Evolutionary conservation across 2,113 vertebrate genomes (phyloP).

Genomic region (Ornithorhynchus anatinus): DNA sequence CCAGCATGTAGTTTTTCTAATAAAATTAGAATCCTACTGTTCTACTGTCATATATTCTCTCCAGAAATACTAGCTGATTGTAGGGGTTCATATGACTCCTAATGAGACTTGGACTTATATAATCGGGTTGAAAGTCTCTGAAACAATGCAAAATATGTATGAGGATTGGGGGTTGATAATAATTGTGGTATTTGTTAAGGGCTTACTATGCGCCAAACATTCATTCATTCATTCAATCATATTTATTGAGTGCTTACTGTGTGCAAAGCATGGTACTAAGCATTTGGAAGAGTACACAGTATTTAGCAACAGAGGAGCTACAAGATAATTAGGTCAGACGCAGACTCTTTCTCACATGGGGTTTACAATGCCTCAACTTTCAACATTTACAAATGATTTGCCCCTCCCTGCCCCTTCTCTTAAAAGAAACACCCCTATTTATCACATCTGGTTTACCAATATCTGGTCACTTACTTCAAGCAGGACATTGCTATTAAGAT

Average conservation of each 20-base stretch:
- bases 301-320: no score
- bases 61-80: constrained; percentile 47
- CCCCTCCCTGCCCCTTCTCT: background rate
- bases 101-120: constrained; percentile 22
- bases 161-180: constrained; percentile 21
- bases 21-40: constrained; percentile 43
- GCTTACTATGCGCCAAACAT: no score
- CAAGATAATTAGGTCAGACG: no score
- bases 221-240: no score
- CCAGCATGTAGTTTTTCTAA: constrained; percentile 26
- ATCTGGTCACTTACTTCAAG: background rate
- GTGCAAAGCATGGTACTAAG: no score
- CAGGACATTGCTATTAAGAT: background rate
- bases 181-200: no score
- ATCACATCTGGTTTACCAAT: no score
- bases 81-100: background rate
- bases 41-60: constrained; percentile 39
- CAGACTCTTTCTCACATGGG: no score
- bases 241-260: no score
- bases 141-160: constrained; percentile 42
- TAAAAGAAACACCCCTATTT: no score
- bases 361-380: background rate
- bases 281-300: no score
- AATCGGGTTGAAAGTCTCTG: constrained; percentile 33
- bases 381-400: constrained; percentile 2